Base-by-base conservation (phyloP, 2,797 vertebrate species). In the Thaleichthys pacificus region DNA sequence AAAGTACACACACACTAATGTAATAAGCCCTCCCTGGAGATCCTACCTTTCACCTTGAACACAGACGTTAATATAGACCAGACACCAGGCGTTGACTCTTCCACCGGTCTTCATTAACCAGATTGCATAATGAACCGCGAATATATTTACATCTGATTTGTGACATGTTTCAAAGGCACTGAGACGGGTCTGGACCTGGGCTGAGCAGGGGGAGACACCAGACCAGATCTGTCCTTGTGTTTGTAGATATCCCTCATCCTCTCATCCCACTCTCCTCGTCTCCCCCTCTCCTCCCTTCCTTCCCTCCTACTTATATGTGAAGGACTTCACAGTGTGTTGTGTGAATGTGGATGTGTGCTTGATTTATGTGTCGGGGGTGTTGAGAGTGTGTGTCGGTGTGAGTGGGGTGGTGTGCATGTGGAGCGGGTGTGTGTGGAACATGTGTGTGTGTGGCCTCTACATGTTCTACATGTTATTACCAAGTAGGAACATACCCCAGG, bases 1-100 rank as follows among this genome's bases (percentile, higher is more conserved):
- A 84, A 85, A 75, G 83, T 86, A 76, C 83, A 79, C 84, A 82
- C 78, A 61, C 80, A 75, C 85, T 88, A 84, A 89, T 88, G 83
- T 84, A 86, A 89, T 89, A 84, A 87, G 82, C 85, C 75, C 57
- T 81, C 81, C 14, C 28, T 3, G 30, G 82, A 87, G 80, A 78
- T 63, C 66, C 72, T 73, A 80, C 82, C 85, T 82, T 70, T 85
- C 82, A 83, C 87, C 84, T 87, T 79, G 83, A 80, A 26, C 80
- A 15, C 19, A 7, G 38, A 30, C 21, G 6, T 17, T 35, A 2
- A 49, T 56, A 68, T 28, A 1, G 35, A 7, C 21, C 57, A 69
- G 77, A 26, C 61, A 24, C 1, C 35, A 70, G 49, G 63, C 26
- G 3, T 73, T 77, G 80, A 68, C 26, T 70, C 32, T 4, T 38